Evolutionary conservation across 2,888 invertebrate species (phyloP).

Genomic region (Agrochola lota): DNA sequence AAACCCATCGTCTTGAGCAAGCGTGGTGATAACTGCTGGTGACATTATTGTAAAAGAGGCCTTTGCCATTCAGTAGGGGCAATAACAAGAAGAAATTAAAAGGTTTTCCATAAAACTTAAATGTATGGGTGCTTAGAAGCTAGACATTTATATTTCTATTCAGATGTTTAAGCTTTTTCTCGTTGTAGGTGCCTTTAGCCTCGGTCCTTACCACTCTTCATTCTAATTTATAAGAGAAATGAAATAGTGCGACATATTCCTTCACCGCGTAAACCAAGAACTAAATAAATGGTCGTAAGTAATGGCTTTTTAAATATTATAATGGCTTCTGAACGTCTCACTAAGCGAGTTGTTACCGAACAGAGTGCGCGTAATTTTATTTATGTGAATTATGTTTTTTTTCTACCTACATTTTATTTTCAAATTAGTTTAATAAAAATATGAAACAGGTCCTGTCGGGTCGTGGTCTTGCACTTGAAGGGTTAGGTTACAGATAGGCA

Average conservation of each 20-base stretch:
- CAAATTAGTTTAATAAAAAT: slow-evolving; percentile 21
- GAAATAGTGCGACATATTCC: slow-evolving; percentile 50
- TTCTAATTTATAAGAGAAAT: slow-evolving; percentile 40
- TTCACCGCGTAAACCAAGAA: slow-evolving; percentile 42
- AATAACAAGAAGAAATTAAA: neutral
- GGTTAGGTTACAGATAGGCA: neutral
- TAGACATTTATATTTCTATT: neutral
- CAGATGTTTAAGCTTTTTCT: neutral
- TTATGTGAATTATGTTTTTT: slow-evolving; percentile 34
- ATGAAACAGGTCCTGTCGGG: neutral
- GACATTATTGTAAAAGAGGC: neutral
- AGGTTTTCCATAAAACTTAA: neutral
- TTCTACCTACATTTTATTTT: slow-evolving; percentile 15
- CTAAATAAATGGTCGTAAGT: slow-evolving; percentile 56
- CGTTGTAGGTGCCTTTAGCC: neutral
- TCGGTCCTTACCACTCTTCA: neutral
- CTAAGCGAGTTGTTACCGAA: slow-evolving; percentile 39
- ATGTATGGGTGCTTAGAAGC: neutral
- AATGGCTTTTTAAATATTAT: slow-evolving; percentile 59
- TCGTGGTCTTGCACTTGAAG: neutral
- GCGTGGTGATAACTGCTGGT: neutral
- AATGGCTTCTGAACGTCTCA: slow-evolving; percentile 44
- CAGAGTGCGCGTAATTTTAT: slow-evolving; percentile 42
- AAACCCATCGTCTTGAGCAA: neutral
- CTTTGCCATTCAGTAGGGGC: neutral